Evolutionary conservation across 2,113 vertebrate species (phyloP).

Genomic region (Scophthalmus maximus): DNA sequence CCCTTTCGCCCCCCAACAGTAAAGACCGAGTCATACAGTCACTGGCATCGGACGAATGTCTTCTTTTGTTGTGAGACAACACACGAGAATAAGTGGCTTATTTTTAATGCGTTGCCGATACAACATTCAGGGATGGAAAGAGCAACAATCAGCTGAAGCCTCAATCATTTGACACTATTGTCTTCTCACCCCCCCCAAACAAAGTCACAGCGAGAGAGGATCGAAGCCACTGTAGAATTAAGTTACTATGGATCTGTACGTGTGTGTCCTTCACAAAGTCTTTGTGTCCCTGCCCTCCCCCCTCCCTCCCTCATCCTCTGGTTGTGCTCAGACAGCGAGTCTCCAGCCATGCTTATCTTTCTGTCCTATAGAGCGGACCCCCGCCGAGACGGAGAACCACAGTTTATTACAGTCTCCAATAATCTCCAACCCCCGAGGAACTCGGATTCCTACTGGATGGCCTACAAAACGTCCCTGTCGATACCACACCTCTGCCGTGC

Average conservation of each 20-base stretch:
- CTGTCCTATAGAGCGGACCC: slow-evolving; percentile 72
- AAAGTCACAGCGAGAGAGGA: slow-evolving; percentile 30
- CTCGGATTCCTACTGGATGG: slow-evolving; percentile 38
- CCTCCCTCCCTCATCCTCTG: slow-evolving; percentile 23
- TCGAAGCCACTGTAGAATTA: slow-evolving; percentile 56
- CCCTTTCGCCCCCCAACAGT: not conserved
- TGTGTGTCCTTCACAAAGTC: slow-evolving; percentile 68
- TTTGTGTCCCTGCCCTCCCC: slow-evolving; percentile 40
- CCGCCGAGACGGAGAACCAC: slow-evolving; percentile 67
- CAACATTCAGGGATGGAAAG: not conserved
- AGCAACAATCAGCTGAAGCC: slow-evolving; percentile 16
- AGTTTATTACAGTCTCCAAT: slow-evolving; percentile 77
- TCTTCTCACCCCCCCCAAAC: too few species aligned
- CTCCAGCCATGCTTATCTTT: slow-evolving; percentile 75
- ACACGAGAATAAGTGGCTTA: slow-evolving; percentile 46
- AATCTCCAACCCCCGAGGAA: slow-evolving; percentile 67
- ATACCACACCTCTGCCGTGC: slow-evolving; percentile 17
- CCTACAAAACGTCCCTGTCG: slow-evolving; percentile 28
- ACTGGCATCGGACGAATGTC: slow-evolving; percentile 35
- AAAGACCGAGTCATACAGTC: slow-evolving; percentile 12
- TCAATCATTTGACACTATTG: slow-evolving; percentile 7
- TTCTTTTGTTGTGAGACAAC: slow-evolving; percentile 43
- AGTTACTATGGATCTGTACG: slow-evolving; percentile 61
- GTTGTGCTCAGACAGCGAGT: slow-evolving; percentile 68
- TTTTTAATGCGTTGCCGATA: slow-evolving; percentile 43